A percentile compares a stretch with the other conserved stretches of the same genome.
Evolutionary conservation across 2,888 invertebrate genomes (phyloP).

Genomic region (Cyclophora albipunctata): DNA sequence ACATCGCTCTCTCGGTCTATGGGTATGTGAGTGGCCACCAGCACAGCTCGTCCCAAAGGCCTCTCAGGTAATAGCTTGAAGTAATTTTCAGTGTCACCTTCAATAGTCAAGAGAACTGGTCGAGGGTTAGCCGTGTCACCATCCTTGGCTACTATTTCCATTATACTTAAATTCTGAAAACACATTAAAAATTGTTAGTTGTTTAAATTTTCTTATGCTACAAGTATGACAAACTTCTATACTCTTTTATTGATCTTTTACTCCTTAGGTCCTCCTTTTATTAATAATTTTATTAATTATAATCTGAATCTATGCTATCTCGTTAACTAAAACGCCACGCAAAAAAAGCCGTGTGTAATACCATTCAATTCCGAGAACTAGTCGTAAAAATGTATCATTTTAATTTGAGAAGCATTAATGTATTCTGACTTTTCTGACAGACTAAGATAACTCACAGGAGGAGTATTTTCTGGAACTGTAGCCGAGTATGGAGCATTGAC

Average conservation of each 20-base stretch:
- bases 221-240: too few species aligned
- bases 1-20: slow-evolving; percentile 84
- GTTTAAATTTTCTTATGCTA: too few species aligned
- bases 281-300: too few species aligned
- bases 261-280: too few species aligned
- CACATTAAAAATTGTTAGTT: too few species aligned
- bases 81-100: slow-evolving; percentile 81
- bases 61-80: slow-evolving; percentile 77
- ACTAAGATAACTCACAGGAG: slow-evolving; percentile 74
- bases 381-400: too few species aligned
- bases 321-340: too few species aligned
- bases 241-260: neutral
- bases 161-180: slow-evolving; percentile 76
- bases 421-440: too few species aligned
- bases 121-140: slow-evolving; percentile 86
- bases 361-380: too few species aligned
- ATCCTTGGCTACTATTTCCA: slow-evolving; percentile 84
- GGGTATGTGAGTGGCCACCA: slow-evolving; percentile 78
- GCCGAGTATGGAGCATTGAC: slow-evolving; percentile 87
- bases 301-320: too few species aligned
- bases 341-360: too few species aligned
- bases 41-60: slow-evolving; percentile 72
- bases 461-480: slow-evolving; percentile 83
- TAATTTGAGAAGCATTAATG: too few species aligned
- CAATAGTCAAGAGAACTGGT: slow-evolving; percentile 78